Percentiles rank a stretch among this genome's conserved stretches.
Evolutionary conservation across 2,797 vertebrate species (phyloP).

Genomic region (Sarcoramphus papa): DNA sequence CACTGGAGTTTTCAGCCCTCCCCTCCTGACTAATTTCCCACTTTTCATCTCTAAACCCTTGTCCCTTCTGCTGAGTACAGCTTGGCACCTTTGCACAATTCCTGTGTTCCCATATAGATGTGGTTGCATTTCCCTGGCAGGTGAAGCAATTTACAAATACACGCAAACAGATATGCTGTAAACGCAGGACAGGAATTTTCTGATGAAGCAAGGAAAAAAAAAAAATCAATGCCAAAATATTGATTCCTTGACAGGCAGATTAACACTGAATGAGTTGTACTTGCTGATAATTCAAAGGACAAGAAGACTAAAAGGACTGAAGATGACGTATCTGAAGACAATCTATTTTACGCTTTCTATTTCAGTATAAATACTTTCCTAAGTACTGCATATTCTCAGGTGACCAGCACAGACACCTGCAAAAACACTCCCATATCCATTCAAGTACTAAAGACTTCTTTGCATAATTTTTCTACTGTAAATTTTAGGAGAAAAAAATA

Average conservation of each 20-base stretch:
- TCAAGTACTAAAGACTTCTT: background rate
- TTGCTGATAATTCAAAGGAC: background rate
- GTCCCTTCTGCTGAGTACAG: background rate
- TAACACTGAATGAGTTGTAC: background rate
- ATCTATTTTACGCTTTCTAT: background rate
- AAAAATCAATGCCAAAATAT: background rate
- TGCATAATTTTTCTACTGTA: background rate
- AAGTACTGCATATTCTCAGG: background rate
- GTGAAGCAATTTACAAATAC: background rate
- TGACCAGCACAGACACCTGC: background rate
- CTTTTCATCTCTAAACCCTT: background rate
- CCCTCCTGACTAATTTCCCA: background rate
- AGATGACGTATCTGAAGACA: background rate
- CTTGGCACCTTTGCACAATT: background rate
- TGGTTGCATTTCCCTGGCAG: background rate
- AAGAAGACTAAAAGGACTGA: background rate
- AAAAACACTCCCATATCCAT: background rate
- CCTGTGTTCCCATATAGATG: background rate
- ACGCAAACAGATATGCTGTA: background rate
- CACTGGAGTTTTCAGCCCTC: background rate
- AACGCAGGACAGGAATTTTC: background rate
- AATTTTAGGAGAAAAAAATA: background rate
- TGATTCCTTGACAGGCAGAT: background rate
- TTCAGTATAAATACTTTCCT: background rate
- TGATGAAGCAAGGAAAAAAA: background rate